Evolutionary conservation across 1,140 invertebrate genomes (phyloP), one percentile per base, ranked within the genome.

Genomic region (Mesaphorura yosii): DNA sequence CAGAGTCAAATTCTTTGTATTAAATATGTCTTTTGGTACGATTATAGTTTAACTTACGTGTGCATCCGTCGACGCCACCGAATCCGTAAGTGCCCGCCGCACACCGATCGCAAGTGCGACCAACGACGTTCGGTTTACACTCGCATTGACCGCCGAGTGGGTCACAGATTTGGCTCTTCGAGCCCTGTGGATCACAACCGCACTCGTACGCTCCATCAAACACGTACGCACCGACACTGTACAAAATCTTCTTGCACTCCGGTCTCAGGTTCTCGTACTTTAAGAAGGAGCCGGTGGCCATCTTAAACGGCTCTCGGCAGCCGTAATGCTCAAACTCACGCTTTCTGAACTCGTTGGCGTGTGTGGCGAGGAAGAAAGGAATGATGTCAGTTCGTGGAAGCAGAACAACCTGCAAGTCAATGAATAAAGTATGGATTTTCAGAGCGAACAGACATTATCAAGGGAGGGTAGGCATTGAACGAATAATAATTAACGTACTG

Each of bases 51-150:
- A 6, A 67, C 68, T 70, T 70, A 80, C 78, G 69, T 65, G 74
- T 75, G 66, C 94, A 98, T 22, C 95, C 95, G 67, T 88, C 82
- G 5, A 92, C 90, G 7, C 90, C 88, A 67, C 90, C 88, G 68
- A 99, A 97, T 28, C 88, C 90, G 67, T 86, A 98, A 3, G 90
- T 95, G 53, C 89, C 92, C 5, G 91, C 88, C 10, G 90, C 89
- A 74, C 95, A 99, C 53, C 81, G 76, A 66, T 98, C 88, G 70
- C 95, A 99, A 53, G 80, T 75, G 31, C 91, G 75, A 3, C 93
- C 93, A 29, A 94, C 86, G 26, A 98, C 93, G 68, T 97, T 92
- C 2, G 81, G 75, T 67, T 98, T 98, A 70, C 95, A 98, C 17
- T 81, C 77, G 72, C 95, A 98, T 62, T 78, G 78, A 42, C 95